Evolutionary conservation across 1,140 invertebrate genomes (phyloP).

Genomic region (Scaptomyza hsui): DNA sequence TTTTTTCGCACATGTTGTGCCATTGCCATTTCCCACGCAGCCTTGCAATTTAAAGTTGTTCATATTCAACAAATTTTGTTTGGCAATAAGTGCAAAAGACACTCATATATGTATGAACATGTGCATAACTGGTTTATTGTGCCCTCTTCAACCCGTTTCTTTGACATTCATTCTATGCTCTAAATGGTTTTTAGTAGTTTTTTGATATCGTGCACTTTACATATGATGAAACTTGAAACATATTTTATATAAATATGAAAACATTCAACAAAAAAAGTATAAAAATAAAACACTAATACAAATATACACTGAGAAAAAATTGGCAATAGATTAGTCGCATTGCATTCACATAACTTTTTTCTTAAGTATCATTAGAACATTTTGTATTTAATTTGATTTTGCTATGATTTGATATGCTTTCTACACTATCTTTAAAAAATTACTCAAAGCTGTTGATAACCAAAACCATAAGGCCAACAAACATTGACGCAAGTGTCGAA

Average conservation of each 20-base stretch:
- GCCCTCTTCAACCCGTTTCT: background rate
- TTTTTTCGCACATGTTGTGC: conserved; percentile 56
- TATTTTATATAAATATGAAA: conserved; percentile 62
- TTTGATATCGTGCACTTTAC: conserved; percentile 62
- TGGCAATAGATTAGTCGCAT: conserved; percentile 84
- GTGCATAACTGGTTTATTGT: conserved; percentile 9
- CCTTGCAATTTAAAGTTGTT: conserved; percentile 65
- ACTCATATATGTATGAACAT: too few species aligned
- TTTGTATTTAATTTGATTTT: conserved; percentile 30
- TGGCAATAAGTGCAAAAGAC: conserved; percentile 34
- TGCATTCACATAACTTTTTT: conserved; percentile 38
- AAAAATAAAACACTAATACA: conserved; percentile 77
- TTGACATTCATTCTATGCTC: conserved; percentile 50
- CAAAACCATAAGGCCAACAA: background rate
- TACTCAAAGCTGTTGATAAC: background rate
- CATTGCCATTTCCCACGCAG: conserved; percentile 68
- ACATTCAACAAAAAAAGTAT: conserved; percentile 13
- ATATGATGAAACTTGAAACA: conserved; percentile 53
- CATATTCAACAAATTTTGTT: conserved; percentile 65
- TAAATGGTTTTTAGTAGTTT: conserved; percentile 63
- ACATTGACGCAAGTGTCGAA: conserved; percentile 27
- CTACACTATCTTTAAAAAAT: conserved; percentile 1
- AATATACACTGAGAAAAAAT: conserved; percentile 83
- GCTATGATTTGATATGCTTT: conserved; percentile 10
- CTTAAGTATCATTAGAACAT: conserved; percentile 14